phyloP scores from a whole-genome alignment of 2,113 vertebrate species.

The Daphoenositta chrysoptera region DNA sequence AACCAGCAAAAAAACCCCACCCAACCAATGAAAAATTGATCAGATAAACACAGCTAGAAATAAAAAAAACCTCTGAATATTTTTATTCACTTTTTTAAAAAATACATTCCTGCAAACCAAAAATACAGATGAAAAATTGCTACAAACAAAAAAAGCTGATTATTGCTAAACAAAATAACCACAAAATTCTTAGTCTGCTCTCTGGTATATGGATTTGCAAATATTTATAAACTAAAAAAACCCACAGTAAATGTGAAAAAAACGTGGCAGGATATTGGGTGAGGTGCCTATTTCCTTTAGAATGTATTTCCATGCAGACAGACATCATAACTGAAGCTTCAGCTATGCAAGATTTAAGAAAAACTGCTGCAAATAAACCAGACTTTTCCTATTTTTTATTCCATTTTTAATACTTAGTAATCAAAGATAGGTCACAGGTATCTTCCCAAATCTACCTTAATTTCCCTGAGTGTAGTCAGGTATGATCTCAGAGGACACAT shows the following conservation, averaged over 20 bases:
- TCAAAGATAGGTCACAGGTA: not conserved
- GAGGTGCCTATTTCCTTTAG: not conserved
- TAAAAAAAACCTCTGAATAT: not conserved
- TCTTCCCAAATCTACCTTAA: not conserved
- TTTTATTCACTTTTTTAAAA: not conserved
- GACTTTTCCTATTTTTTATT: not conserved
- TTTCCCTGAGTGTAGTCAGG: not conserved
- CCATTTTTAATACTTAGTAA: not conserved
- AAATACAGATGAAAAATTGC: not conserved
- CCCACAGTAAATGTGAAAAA: not conserved
- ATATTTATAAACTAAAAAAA: not conserved
- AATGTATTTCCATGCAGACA: not conserved
- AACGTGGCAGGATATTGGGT: not conserved
- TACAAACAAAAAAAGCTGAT: not conserved
- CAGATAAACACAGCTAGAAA: fast-evolving
- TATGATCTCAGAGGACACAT: not conserved
- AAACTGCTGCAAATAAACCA: not conserved
- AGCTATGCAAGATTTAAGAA: not conserved
- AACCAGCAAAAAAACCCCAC: fast-evolving
- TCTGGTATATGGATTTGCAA: not conserved
- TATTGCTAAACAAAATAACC: not conserved
- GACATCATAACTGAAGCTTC: not conserved
- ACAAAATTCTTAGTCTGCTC: not conserved
- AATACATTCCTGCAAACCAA: not conserved
- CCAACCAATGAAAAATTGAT: not conserved